Conservation (phyloP, 1,140 invertebrate genomes). For the Trichonephila clavipes region DNA sequence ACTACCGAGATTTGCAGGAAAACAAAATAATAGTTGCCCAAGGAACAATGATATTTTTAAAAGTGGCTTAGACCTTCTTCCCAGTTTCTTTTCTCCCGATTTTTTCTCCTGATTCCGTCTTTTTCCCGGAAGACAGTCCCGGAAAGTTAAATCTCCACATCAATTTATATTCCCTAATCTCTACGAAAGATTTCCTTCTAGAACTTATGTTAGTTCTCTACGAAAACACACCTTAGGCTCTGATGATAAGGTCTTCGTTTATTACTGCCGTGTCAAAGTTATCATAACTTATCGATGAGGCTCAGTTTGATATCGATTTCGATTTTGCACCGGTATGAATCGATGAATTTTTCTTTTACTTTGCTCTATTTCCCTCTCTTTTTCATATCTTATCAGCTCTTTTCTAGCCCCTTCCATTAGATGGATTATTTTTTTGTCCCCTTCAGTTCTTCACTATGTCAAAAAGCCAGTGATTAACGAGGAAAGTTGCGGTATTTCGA, state of each 20-base stretch:
- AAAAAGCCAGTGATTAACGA: conserved; percentile 54
- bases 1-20: not conserved
- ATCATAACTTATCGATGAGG: conserved; percentile 68
- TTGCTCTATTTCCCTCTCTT: conserved; percentile 45
- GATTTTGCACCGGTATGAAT: conserved; percentile 57
- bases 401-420: conserved; percentile 49
- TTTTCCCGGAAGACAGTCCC: conserved; percentile 24
- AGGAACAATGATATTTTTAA: not conserved
- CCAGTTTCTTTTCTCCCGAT: not conserved
- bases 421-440: conserved; percentile 44
- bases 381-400: conserved; percentile 23
- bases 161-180: conserved; percentile 64
- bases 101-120: not conserved
- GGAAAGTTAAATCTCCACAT: conserved; percentile 63
- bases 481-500: conserved; percentile 36
- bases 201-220: conserved; percentile 33
- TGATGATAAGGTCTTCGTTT: conserved; percentile 59
- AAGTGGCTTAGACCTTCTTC: not conserved
- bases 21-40: not conserved
- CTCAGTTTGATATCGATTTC: conserved; percentile 64
- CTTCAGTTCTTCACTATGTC: conserved; percentile 33
- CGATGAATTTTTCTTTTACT: conserved; percentile 49
- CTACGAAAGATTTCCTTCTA: not conserved
- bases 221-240: conserved; percentile 35
- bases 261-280: conserved; percentile 66